Evolutionary conservation across 92 coral and sea anemone species (phyloP).

Genomic region (Diadumene lineata): DNA sequence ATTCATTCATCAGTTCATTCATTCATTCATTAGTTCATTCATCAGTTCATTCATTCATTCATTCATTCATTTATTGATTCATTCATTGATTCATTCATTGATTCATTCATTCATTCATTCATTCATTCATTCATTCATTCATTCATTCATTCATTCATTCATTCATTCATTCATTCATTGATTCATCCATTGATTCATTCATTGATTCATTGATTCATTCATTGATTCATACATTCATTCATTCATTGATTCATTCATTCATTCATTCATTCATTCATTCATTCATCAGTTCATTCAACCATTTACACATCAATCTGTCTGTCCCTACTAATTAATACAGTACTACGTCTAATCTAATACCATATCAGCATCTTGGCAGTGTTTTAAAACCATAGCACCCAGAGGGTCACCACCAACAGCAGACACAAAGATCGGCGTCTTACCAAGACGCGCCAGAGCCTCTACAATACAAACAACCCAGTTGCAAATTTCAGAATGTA

Average conservation of each 20-base stretch:
- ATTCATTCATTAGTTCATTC: not conserved
- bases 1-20: not conserved
- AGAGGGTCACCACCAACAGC: slow-evolving; percentile 94
- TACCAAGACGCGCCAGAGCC: slow-evolving; percentile 87
- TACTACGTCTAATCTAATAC: slow-evolving; percentile 34
- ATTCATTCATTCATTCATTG: too few relatives aligned
- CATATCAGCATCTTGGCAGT: slow-evolving; percentile 76
- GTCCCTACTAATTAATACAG: too few relatives aligned
- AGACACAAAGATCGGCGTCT: slow-evolving; percentile 85
- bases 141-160: not conserved
- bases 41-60: not conserved
- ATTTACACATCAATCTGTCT: not conserved
- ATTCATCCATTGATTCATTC: not conserved
- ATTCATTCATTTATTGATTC: not conserved
- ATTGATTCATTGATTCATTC: not conserved
- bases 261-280: not conserved
- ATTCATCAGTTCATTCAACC: not conserved
- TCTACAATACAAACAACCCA: slow-evolving; percentile 43
- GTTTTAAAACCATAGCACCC: slow-evolving; percentile 84
- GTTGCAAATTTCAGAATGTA: too few relatives aligned
- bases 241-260: not conserved
- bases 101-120: not conserved
- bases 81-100: not conserved
- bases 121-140: not conserved
- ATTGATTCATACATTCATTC: not conserved